phyloP scores from a whole-genome alignment of 1,140 invertebrate genomes.

The Leptinotarsa undecemlineata region DNA sequence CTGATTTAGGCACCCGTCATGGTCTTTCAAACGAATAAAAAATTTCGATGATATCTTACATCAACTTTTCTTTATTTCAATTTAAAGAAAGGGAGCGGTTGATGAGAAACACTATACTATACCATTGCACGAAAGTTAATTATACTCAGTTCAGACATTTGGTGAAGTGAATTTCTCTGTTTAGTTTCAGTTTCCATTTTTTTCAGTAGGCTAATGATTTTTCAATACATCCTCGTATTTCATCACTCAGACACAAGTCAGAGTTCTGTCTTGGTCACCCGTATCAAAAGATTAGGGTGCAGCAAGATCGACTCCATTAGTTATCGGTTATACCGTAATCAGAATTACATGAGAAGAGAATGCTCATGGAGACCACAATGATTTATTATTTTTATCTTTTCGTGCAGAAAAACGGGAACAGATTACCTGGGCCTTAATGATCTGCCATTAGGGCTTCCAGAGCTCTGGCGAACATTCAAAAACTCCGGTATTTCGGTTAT shows the following conservation, averaged over 20 bases:
- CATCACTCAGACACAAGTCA: not conserved
- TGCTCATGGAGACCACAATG: conserved; percentile 36
- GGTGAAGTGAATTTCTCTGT: no score
- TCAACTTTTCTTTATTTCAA: no score
- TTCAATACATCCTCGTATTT: not conserved
- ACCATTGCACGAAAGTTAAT: no score
- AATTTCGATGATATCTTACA: no score
- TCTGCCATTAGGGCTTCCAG: conserved; percentile 40
- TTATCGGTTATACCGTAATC: conserved; percentile 34
- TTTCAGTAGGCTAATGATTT: no score
- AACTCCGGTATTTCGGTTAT: conserved; percentile 23
- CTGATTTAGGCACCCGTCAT: no score
- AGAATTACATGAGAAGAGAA: conserved; percentile 38
- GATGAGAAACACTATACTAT: no score
- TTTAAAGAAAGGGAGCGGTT: no score
- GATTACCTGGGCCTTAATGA: conserved; percentile 47
- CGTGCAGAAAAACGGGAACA: conserved; percentile 38
- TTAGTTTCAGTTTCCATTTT: no score
- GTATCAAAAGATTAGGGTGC: not conserved
- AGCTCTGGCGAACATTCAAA: conserved; percentile 24
- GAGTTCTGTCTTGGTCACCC: not conserved
- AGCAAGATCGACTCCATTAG: conserved; percentile 4
- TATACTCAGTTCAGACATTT: no score
- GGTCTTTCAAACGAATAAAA: no score
- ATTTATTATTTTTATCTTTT: conserved; percentile 48